Conservation (phyloP, 2,888 invertebrate species). For the Enchytraeus crypticus region DNA sequence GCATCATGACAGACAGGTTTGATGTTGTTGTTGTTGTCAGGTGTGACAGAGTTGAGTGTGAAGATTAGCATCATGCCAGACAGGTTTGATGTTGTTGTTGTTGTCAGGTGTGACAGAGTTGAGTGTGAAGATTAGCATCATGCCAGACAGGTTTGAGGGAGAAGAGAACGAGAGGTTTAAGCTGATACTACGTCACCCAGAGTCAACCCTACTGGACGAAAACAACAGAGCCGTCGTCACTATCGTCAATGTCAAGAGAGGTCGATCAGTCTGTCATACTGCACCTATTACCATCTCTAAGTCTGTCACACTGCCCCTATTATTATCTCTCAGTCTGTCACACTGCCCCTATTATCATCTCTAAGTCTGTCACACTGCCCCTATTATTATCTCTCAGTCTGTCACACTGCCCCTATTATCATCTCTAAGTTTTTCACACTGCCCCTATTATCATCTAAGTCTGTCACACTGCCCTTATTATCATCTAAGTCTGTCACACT, state of each 20-base stretch:
- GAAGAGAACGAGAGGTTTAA: conserved; percentile 42
- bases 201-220: conserved; percentile 40
- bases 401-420: too few relatives aligned
- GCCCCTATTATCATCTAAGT: too few relatives aligned
- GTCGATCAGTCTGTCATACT: conserved; percentile 25
- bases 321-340: neutral
- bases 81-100: conserved; percentile 31
- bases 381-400: neutral
- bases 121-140: conserved; percentile 36
- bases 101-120: conserved; percentile 35
- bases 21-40: too few relatives aligned
- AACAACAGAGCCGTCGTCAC: conserved; percentile 35
- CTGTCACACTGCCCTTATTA: too few relatives aligned
- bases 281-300: neutral
- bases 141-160: conserved; percentile 32
- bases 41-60: conserved; percentile 35
- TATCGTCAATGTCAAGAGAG: conserved; percentile 39
- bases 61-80: conserved; percentile 37
- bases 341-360: neutral
- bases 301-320: neutral
- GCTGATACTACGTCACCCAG: conserved; percentile 36
- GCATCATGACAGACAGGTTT: too few relatives aligned
- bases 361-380: neutral
- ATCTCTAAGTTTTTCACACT: too few relatives aligned
- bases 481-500: too few relatives aligned